phyloP scores from a whole-genome alignment of 2,888 invertebrate species.

The Eremobia ochroleuca region DNA sequence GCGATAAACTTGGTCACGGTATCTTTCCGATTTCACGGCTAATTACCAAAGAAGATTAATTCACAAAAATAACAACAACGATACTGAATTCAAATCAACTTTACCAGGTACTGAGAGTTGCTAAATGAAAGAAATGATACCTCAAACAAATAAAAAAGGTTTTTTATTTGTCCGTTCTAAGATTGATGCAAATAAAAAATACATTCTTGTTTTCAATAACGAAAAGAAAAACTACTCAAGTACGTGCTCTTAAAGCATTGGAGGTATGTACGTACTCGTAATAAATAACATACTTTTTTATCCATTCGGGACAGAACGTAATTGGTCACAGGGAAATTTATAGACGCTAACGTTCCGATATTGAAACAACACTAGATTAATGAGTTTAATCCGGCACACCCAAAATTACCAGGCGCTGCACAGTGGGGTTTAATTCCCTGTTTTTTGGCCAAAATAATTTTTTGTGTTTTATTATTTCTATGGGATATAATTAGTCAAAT shows the following conservation, averaged over 20 bases:
- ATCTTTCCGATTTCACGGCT: not conserved
- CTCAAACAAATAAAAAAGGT: not conserved
- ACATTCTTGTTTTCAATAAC: not conserved
- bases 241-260: conserved; percentile 27
- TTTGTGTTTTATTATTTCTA: no score
- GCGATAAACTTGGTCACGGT: not conserved
- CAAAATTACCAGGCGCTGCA: conserved; percentile 67
- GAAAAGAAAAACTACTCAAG: conserved; percentile 23
- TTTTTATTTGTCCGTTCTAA: not conserved
- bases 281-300: conserved; percentile 76
- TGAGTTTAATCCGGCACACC: conserved; percentile 75
- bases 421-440: no score
- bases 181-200: not conserved
- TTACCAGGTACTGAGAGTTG: not conserved
- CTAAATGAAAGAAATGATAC: not conserved
- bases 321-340: conserved; percentile 79
- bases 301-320: conserved; percentile 70
- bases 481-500: no score
- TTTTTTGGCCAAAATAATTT: no score
- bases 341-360: conserved; percentile 75
- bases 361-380: conserved; percentile 80
- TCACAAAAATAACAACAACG: not conserved
- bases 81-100: not conserved
- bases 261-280: conserved; percentile 50
- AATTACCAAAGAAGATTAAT: not conserved